Evolutionary conservation across 2,888 invertebrate genomes (phyloP), one percentile per base, ranked within the genome.

Genomic region (Chrysina gloriosa): DNA sequence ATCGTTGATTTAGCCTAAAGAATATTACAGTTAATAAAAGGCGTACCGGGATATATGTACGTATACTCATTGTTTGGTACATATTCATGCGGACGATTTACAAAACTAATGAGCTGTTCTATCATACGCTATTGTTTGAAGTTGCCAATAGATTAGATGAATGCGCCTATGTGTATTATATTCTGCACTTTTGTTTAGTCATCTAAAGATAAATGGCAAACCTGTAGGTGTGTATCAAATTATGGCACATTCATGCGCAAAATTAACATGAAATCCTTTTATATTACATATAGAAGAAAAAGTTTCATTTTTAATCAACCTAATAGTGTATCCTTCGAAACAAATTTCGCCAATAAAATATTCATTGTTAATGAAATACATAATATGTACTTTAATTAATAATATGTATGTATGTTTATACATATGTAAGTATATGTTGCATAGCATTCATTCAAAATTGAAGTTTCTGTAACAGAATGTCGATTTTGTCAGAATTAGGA

Each of bases 71-170:
- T 61, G 58, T 61, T 61, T 23, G 29, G 16, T 42, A 42, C 42
- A 61, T 61, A 61, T 61, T 61, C 58, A 61, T 42, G 27, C 42
- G 39, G 14, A 61, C 42, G 36, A 61, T 61, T 42, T 61, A 61
- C 58, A 61, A 61, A 61, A 42, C 58, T 42, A 61, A 61, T 61
- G 58, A 61, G 42, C 27, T 42, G 58, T 61, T 61, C 58, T 27
- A 39, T 61, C 42, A 61, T 29, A 42, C 9, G 36, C 42, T 16
- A 61, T 61, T 61, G 58, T 61, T 29, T 61, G 29, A 42, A 9
- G 16, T 29, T 25, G 25, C 42, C 58, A 42, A 52, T 52, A 52
- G 29, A 52, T 52, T 52, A 52, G 21, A n/a, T 45, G 45, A 21
- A 45, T 45, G 45, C n/a, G 9, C n/a, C 9, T 21, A 45, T 45